Percentiles rank a stretch among this genome's conserved stretches.
Conservation (phyloP, 64 coral and sea anemone species). For the Catalaphyllia jardinei region DNA sequence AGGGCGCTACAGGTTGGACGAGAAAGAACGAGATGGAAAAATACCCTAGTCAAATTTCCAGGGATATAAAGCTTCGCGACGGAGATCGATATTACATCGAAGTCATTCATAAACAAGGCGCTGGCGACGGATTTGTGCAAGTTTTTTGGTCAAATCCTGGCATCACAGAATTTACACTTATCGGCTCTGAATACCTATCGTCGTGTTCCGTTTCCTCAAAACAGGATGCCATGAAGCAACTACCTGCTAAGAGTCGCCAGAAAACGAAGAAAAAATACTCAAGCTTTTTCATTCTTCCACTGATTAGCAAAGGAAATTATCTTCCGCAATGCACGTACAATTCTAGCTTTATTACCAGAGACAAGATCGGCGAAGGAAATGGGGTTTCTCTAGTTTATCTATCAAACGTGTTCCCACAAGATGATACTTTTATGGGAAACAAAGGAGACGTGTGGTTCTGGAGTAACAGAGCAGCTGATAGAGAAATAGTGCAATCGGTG, state of each 20-base stretch:
- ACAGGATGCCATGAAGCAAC: no score
- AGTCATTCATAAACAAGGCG: conserved; percentile 26
- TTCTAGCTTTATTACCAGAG: background rate
- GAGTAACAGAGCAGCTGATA: background rate
- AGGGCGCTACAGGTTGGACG: conserved; percentile 1
- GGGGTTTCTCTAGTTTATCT: background rate
- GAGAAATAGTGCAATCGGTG: background rate
- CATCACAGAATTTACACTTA: background rate
- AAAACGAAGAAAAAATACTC: background rate
- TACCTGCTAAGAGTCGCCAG: background rate
- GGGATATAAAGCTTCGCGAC: background rate
- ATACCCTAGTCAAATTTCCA: conserved; percentile 48
- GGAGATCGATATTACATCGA: conserved; percentile 66
- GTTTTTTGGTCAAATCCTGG: conserved; percentile 31
- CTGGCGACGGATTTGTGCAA: background rate
- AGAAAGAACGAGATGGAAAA: conserved; percentile 9
- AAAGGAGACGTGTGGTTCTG: background rate
- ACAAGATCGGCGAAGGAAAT: background rate
- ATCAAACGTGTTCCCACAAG: background rate
- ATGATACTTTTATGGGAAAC: background rate
- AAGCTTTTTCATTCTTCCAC: background rate
- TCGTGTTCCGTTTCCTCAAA: background rate
- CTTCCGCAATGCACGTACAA: background rate
- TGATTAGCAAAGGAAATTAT: background rate
- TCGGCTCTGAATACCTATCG: conserved; percentile 8